These are phyloP conservation scores for Euborellia annulipes DNA, from an alignment of 1,140 invertebrate species.

Conservation along the genomic window DNA sequence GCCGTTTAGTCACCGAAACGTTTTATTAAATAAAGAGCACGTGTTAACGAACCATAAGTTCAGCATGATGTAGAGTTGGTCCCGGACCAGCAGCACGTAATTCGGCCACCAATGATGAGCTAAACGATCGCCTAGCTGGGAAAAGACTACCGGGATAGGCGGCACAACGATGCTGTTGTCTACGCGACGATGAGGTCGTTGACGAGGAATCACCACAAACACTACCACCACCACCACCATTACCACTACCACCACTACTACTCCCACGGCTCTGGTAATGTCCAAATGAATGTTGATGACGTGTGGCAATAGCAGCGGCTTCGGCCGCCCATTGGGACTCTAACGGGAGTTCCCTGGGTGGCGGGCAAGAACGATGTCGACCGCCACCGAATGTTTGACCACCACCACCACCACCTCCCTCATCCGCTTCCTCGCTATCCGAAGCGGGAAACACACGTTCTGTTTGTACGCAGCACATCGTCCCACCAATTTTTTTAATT, in stretches of 20 bases:
- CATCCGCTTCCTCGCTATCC: constrained; percentile 17
- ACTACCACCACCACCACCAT: no score
- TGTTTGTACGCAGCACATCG: constrained; percentile 20
- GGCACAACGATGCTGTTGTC: no score
- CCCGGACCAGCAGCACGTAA: constrained; percentile 9
- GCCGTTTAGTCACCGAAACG: no score
- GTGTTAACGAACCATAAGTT: no score
- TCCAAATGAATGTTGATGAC: no score
- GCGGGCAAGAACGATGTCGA: constrained; percentile 6
- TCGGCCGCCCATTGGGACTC: constrained; percentile 11
- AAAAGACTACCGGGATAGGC: background rate
- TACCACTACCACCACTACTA: no score
- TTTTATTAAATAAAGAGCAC: no score
- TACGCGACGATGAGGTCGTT: no score
- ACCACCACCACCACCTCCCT: background rate
- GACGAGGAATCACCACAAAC: no score
- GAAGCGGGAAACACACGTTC: constrained; percentile 19
- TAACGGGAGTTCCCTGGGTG: constrained; percentile 9
- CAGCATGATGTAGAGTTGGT: no score
- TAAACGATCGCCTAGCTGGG: constrained; percentile 15
- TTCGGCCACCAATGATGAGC: constrained; percentile 17
- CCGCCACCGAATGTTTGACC: constrained; percentile 1
- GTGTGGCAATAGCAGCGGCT: background rate
- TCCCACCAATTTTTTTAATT: constrained; percentile 3
- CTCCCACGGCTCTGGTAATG: no score